Base-by-base conservation (phyloP, 37 sponge, comb jelly and placozoan genomes). In the Beroe ovata region DNA sequence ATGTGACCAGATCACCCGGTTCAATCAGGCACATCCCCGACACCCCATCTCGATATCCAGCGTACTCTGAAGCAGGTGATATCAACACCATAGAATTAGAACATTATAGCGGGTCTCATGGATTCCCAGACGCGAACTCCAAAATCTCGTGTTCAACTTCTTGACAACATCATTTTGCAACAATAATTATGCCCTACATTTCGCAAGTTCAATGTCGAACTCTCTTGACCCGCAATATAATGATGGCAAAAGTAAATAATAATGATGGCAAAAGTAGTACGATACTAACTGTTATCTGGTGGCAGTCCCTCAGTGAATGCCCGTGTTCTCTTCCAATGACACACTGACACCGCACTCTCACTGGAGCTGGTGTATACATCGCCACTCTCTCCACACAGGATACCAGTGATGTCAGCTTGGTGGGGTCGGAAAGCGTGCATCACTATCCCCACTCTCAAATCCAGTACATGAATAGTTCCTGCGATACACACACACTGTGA, bases 231-330 rank as follows among this genome's bases (percentile, higher is more conserved):
- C n/a, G n/a, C n/a, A n/a, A n/a, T n/a, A n/a, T n/a, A n/a, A n/a
- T n/a, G n/a, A n/a, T n/a, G n/a, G n/a, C n/a, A n/a, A n/a, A n/a
- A n/a, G n/a, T n/a, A n/a, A n/a, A n/a, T n/a, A n/a, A n/a, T n/a
- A n/a, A n/a, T n/a, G n/a, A n/a, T n/a, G n/a, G n/a, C n/a, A n/a
- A n/a, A n/a, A n/a, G n/a, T 18, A 23, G 63, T 16, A 20, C 26
- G 6, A 62, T 21, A 77, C 84, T 77, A 23, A 77, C 84, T 77
- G 54, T 77, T 36, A 29, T 77, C 84, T 42, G 84, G 47, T n/a
- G 35, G 84, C 19, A 25, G 84, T 3, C 84, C 84, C 84, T 77
- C 84, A 40, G 54, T 77, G 54, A 77, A 77, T 18, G 84, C 33
- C 38, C 28, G 39, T 42, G 84, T 35, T 41, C 84, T 8, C 3